Base-by-base conservation (phyloP, 2,888 invertebrate genomes). In the Drosophila hamatofila region DNA sequence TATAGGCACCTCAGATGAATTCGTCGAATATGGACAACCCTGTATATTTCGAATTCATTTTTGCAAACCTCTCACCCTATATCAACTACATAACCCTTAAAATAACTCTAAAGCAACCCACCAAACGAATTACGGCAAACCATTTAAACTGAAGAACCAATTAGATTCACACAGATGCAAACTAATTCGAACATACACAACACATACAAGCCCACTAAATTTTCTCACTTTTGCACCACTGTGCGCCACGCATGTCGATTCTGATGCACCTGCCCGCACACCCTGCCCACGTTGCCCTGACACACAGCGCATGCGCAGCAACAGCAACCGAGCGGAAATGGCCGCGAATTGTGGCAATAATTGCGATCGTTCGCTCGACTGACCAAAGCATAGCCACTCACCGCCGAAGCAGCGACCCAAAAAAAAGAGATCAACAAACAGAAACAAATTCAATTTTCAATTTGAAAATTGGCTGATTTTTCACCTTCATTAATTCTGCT, bases 341-440 rank as follows among this genome's bases (percentile, higher is more conserved):
- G 76, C 75, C 75, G 65, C 78, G 78, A 84, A 82, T 78, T 80
- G 84, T 87, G 67, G 88, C 81, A 79, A 77, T 78, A 79, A 74
- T 75, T 73, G 63, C 70, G 55, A 63, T 77, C 66, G 64, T 55
- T 78, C 51, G 78, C 62, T 72, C 57, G 35, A 46, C 44, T 46
- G 57, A 25, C 14, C 46, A 62, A 21, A 9, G 49, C 39, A 46
- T 44, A 33, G 23, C 41, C 41, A 73, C 68, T 61, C 51, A 70
- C 48, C 11, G 41, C 11, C 25, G 30, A 66, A 33, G 18, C 62
- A 60, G 39, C 23, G 49, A 37, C 49, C 41, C 55, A 54, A 51
- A 48, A 48, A 66, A 21, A 42, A 49, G 18, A 49, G 41, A 64
- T 21, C 27, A 46, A 61, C 37, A 35, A 71, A 81, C n/a, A n/a